Evolutionary conservation across 2,797 vertebrate genomes (phyloP).

Genomic region (Peromyscus aztecus): DNA sequence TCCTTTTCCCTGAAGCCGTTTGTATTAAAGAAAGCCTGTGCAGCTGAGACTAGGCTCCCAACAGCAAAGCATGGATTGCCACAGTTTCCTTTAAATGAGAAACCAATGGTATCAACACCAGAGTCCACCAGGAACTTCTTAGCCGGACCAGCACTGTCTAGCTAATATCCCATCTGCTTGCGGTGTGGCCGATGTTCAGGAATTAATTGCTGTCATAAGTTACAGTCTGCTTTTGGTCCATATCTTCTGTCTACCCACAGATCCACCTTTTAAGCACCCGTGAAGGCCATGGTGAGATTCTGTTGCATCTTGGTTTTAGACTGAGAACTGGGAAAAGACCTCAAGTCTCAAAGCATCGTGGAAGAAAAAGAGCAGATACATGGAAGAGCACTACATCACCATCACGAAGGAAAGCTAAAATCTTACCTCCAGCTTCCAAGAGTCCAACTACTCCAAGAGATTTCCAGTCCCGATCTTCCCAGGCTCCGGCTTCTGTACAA

Average conservation of each 20-base stretch:
- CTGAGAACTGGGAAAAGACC: constrained; percentile 74
- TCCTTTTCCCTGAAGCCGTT: no score
- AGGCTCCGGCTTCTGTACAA: constrained; percentile 42
- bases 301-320: constrained; percentile 74
- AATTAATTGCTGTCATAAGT: constrained; percentile 73
- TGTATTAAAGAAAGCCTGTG: no score
- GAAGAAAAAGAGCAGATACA: constrained; percentile 34
- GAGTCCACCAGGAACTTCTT: no score
- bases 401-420: constrained; percentile 63
- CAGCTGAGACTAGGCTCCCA: no score
- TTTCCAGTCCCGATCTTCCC: constrained; percentile 54
- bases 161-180: constrained; percentile 70
- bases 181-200: constrained; percentile 79
- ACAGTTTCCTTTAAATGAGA: no score
- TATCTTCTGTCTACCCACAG: constrained; percentile 81
- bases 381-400: not conserved
- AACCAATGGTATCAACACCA: no score
- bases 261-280: constrained; percentile 75
- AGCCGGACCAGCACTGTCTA: no score
- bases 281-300: constrained; percentile 74
- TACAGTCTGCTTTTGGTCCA: constrained; percentile 52
- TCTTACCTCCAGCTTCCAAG: constrained; percentile 13
- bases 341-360: constrained; percentile 60
- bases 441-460: constrained; percentile 47
- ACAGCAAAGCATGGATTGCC: no score